These are phyloP conservation scores for Aplochiton taeniatus DNA, from an alignment of 2,797 vertebrate genomes.

Conservation along the genomic window DNA sequence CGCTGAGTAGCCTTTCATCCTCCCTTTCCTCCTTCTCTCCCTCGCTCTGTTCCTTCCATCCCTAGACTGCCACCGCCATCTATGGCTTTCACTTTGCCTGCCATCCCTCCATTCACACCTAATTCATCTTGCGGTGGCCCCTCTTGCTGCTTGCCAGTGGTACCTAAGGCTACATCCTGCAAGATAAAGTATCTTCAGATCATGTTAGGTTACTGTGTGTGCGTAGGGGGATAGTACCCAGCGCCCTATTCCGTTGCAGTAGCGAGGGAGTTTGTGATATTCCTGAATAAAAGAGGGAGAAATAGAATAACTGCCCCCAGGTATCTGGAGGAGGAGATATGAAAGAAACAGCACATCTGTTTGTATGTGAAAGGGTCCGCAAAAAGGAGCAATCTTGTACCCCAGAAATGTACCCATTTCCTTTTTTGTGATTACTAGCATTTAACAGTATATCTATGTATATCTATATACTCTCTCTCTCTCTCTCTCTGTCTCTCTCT, in stretches of 20 bases:
- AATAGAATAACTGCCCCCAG: background rate
- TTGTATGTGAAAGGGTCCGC: too few species aligned
- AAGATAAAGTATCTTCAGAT: conserved; percentile 42
- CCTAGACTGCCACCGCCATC: conserved; percentile 74
- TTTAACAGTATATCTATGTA: too few species aligned
- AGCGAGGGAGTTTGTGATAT: conserved; percentile 5
- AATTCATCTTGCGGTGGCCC: conserved; percentile 76
- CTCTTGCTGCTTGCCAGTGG: background rate
- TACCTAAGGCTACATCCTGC: conserved; percentile 23
- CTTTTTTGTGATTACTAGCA: too few species aligned
- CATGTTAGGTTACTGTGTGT: conserved; percentile 26
- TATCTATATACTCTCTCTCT: too few species aligned
- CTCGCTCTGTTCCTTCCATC: background rate
- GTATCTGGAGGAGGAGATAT: background rate
- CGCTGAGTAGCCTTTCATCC: conserved; percentile 80
- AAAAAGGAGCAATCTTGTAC: too few species aligned
- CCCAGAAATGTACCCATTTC: too few species aligned
- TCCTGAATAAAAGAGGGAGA: background rate
- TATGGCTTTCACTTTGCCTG: conserved; percentile 71
- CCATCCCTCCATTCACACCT: conserved; percentile 78
- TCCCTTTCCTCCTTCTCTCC: conserved; percentile 11
- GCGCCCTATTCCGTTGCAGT: conserved; percentile 3
- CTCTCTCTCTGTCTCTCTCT: too few species aligned
- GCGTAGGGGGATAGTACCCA: conserved; percentile 28
- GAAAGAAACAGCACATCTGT: too few species aligned